These are phyloP conservation scores for Tolmerus cingulatus DNA, from an alignment of 2,888 invertebrate genomes.

Conservation along the genomic window DNA sequence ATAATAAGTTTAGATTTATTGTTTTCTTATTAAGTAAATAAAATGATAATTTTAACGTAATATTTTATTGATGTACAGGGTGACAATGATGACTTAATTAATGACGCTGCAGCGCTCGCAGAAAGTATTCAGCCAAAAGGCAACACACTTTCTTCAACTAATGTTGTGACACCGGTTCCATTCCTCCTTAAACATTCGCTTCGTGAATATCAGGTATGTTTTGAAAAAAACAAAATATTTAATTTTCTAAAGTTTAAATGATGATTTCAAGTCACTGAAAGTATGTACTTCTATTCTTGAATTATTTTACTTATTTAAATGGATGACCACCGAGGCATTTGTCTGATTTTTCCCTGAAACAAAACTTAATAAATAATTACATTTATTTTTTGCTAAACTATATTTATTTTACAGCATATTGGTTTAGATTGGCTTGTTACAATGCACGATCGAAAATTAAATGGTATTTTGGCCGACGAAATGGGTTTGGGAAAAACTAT, in stretches of 20 bases:
- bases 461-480: conserved; percentile 96
- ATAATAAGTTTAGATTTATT: not conserved
- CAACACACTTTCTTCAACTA: conserved; percentile 93
- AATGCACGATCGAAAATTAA: conserved; percentile 92
- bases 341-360: conserved; percentile 26
- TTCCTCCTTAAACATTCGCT: conserved; percentile 88
- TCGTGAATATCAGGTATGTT: conserved; percentile 79
- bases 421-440: conserved; percentile 97
- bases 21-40: not conserved
- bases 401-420: conserved; percentile 72
- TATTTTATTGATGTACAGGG: conserved; percentile 47
- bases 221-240: not conserved
- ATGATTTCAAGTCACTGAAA: conserved; percentile 38
- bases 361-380: not conserved
- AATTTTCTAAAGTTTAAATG: not conserved
- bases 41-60: not conserved
- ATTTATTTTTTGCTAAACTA: not conserved
- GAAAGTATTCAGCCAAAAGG: conserved; percentile 98
- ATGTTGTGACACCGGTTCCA: conserved; percentile 92
- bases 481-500: conserved; percentile 98
- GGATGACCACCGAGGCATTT: conserved; percentile 44
- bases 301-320: conserved; percentile 11
- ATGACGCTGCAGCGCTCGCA: conserved; percentile 92
- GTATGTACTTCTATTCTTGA: conserved; percentile 40
- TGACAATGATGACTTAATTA: conserved; percentile 76